Base-by-base conservation (phyloP, 2,888 invertebrate species). In the Microctonus hyperodae region DNA sequence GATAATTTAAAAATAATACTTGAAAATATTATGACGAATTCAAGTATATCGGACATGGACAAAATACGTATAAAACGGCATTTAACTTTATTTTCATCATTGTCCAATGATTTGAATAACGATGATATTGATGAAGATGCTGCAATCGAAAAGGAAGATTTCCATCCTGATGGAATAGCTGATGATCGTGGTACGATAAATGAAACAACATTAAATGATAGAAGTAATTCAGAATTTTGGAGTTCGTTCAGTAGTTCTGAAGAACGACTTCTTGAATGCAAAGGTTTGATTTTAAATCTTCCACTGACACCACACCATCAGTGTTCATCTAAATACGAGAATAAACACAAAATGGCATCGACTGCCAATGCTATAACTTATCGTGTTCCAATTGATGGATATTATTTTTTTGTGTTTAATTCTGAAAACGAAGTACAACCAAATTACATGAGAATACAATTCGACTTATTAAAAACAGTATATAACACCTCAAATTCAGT, bases 341-440 rank as follows among this genome's bases (percentile, higher is more conserved):
- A 61, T 2, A 72, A 77, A 9, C 86, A 87, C 0, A 81, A 84
- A 20, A 78, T 83, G 0, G 90, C 89, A 4, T 88, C 89, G 65
- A 75, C 85, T 48, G 84, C 85, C 4, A 91, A 92, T 74, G 89
- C 89, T 0, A 84, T 92, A 0, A 91, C 91, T 0, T 91, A 92
- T 77, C 89, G 88, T 74, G 90, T 93, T 0, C 91, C 92, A 58
- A 86, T 88, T 0, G 91, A 92, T 74, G 93, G 92, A 7, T 93
- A 92, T 81, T 93, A 93, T 77, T 93, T 93, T 85, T 92, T 93
- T 85, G 90, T 93, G 0, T 93, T 93, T 85, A 92, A 90, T 81
- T 92, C 92, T 6, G 92, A 93, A 80, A 93, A 93, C 78, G 93
- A 93, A 76, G 87, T 91, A 1, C 90, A 91, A 79, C 85, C 87